phyloP scores from a whole-genome alignment of 2,888 invertebrate genomes.

The Platypus cylindrus region DNA sequence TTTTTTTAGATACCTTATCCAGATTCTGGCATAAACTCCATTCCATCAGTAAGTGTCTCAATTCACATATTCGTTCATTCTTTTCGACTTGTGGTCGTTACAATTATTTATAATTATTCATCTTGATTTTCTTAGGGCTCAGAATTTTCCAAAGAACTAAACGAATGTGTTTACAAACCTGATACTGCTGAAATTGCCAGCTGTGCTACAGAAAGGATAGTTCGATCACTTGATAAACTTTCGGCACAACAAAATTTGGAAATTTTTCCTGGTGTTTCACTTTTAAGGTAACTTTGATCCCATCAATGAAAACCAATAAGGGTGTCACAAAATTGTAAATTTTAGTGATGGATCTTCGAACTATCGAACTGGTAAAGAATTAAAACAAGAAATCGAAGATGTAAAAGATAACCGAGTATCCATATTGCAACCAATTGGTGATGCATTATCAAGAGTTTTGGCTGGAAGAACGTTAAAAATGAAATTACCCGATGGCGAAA shows the following conservation, averaged over 20 bases:
- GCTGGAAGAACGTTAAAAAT: conserved; percentile 53
- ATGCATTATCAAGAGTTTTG: conserved; percentile 42
- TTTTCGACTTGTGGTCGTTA: neutral
- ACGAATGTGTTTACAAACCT: conserved; percentile 11
- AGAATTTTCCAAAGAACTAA: conserved; percentile 8
- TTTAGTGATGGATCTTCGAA: conserved; percentile 11
- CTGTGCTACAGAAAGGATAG: conserved; percentile 46
- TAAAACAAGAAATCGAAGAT: conserved; percentile 16
- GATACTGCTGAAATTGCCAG: conserved; percentile 25
- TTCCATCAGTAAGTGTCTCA: conserved; percentile 3
- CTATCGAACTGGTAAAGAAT: conserved; percentile 14
- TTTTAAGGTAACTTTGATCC: conserved; percentile 39
- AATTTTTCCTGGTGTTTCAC: conserved; percentile 44
- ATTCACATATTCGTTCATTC: neutral
- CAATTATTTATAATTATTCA: neutral
- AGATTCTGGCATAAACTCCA: neutral
- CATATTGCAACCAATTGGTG: conserved; percentile 8
- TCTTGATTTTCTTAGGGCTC: conserved; percentile 6
- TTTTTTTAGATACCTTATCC: neutral
- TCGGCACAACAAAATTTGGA: conserved; percentile 43
- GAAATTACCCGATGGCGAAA: conserved; percentile 53
- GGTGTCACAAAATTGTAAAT: conserved; percentile 1
- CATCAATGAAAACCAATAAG: too few relatives aligned
- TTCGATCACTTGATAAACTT: conserved; percentile 42
- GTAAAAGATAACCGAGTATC: conserved; percentile 6